These are phyloP conservation scores for Dromococcyx pavoninus DNA, from an alignment of 2,797 vertebrate genomes.

Conservation along the genomic window DNA sequence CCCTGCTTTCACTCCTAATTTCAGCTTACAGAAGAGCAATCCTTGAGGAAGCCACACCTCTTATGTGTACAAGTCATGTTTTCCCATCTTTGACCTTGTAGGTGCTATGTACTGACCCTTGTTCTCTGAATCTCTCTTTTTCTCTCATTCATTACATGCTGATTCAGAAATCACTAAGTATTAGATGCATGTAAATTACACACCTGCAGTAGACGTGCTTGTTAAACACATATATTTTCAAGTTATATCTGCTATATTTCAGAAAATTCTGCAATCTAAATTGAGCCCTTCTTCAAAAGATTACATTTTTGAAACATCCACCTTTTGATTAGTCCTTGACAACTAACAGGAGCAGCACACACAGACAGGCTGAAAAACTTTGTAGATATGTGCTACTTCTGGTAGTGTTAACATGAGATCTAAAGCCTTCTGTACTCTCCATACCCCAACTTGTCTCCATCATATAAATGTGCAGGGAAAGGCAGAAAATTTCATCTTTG, in stretches of 20 bases:
- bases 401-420: neutral
- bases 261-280: neutral
- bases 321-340: neutral
- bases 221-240: neutral
- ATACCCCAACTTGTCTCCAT: neutral
- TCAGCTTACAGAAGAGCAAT: neutral
- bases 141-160: neutral
- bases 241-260: neutral
- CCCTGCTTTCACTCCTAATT: neutral
- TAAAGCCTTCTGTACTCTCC: neutral
- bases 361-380: neutral
- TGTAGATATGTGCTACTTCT: neutral
- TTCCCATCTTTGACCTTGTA: neutral
- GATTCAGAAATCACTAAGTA: neutral
- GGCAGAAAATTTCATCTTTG: neutral
- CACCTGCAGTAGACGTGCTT: neutral
- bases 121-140: neutral
- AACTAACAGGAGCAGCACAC: neutral
- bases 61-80: neutral
- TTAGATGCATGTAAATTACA: neutral
- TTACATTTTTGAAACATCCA: neutral
- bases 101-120: neutral
- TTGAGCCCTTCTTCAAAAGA: neutral
- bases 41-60: neutral
- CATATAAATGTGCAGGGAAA: neutral